phyloP scores from a whole-genome alignment of 2,797 vertebrate species.

The Clamator glandarius region DNA sequence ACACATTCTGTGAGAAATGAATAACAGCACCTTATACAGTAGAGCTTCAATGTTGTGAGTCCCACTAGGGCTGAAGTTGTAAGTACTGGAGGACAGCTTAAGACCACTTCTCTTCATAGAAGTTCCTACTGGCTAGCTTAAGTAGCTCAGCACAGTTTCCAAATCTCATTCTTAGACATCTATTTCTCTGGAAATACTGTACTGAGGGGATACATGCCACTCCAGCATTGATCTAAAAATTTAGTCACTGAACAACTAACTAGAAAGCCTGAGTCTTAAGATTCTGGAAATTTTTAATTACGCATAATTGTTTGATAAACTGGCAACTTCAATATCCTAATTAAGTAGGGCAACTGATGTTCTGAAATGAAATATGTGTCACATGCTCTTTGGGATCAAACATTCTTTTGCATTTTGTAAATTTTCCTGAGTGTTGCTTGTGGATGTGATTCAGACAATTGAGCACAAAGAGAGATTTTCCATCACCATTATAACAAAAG shows the following conservation, averaged over 20 bases:
- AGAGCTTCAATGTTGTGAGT: neutral
- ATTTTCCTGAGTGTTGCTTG: neutral
- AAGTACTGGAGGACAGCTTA: slow-evolving; percentile 8
- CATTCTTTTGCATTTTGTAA: neutral
- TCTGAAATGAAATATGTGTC: neutral
- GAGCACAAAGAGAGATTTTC: neutral
- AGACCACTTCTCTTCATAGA: neutral
- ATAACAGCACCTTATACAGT: neutral
- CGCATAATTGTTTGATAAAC: neutral
- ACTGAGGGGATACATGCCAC: too few relatives aligned
- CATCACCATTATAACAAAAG: neutral
- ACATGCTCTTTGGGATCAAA: neutral
- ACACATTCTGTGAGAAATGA: neutral
- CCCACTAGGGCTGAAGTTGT: neutral
- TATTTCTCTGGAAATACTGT: neutral
- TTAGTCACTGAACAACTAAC: neutral
- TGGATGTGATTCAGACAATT: neutral
- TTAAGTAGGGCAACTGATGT: neutral
- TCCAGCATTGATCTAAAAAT: neutral
- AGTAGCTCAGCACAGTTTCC: neutral
- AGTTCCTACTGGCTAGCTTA: neutral
- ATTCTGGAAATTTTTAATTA: neutral
- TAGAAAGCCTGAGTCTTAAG: neutral
- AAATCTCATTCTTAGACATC: neutral
- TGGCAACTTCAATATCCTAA: neutral